Percentiles rank a stretch among this genome's conserved stretches.
phyloP scores from a whole-genome alignment of 2,888 invertebrate species.

The Philaethria dido region DNA sequence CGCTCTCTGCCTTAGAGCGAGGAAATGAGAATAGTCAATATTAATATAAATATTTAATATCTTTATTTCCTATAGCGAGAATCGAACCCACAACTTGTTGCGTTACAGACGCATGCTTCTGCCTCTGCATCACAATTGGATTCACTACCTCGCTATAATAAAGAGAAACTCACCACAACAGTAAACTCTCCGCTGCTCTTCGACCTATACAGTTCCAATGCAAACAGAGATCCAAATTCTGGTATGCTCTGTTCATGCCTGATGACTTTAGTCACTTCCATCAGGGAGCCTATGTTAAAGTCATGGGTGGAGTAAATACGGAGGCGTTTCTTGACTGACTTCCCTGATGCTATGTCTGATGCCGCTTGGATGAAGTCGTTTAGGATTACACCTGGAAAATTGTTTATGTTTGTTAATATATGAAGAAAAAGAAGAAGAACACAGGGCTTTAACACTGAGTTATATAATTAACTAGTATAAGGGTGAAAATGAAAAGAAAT shows the following conservation, averaged over 20 bases:
- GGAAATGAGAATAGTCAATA: too few relatives aligned
- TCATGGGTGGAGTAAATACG: slow-evolving; percentile 68
- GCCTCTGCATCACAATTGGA: too few relatives aligned
- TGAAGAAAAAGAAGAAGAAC: too few relatives aligned
- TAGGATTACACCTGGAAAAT: slow-evolving; percentile 63
- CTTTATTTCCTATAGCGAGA: too few relatives aligned
- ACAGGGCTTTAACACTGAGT: too few relatives aligned
- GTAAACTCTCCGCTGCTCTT: slow-evolving; percentile 56
- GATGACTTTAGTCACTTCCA: slow-evolving; percentile 63
- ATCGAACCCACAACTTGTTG: too few relatives aligned
- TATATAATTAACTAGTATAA: too few relatives aligned
- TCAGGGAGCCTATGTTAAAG: slow-evolving; percentile 72
- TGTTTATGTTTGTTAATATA: too few relatives aligned
- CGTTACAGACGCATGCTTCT: too few relatives aligned
- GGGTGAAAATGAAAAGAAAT: too few relatives aligned
- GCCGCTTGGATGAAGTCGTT: slow-evolving; percentile 64
- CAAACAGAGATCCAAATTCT: slow-evolving; percentile 68
- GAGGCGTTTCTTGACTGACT: slow-evolving; percentile 55
- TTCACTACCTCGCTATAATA: neutral
- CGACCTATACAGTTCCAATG: slow-evolving; percentile 64
- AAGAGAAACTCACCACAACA: slow-evolving; percentile 62
- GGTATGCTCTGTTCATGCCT: slow-evolving; percentile 59
- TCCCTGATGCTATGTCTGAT: slow-evolving; percentile 56
- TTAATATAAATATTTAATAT: too few relatives aligned
- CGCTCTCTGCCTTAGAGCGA: too few relatives aligned